Evolutionary conservation across 1,140 invertebrate genomes (phyloP).

Genomic region (Bombus vancouverensis): DNA sequence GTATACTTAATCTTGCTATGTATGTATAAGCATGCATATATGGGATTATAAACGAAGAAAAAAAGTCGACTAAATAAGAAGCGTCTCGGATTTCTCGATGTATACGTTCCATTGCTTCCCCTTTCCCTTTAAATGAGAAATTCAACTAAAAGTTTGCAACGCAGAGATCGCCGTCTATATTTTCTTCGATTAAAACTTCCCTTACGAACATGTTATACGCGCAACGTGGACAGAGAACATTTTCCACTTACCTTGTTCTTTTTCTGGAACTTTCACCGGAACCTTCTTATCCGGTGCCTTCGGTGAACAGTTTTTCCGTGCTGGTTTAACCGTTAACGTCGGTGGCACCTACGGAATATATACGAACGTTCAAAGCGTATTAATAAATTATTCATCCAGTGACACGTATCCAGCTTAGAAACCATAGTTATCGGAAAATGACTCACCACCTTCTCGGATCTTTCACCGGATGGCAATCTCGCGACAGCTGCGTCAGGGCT

Average conservation of each 20-base stretch:
- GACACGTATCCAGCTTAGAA: background rate
- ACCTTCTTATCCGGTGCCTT: conserved; percentile 83
- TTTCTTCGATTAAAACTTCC: background rate
- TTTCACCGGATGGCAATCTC: conserved; percentile 90
- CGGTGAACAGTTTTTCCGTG: conserved; percentile 85
- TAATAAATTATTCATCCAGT: background rate
- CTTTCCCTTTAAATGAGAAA: background rate
- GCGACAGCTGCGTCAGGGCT: conserved; percentile 91
- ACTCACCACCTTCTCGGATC: conserved; percentile 89
- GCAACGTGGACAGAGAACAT: background rate
- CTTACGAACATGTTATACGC: background rate
- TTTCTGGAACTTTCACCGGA: conserved; percentile 74
- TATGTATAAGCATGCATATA: too few species aligned
- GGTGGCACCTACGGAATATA: conserved; percentile 82
- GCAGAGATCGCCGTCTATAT: background rate
- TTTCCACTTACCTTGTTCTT: conserved; percentile 77
- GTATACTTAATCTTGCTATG: background rate
- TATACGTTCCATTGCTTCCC: background rate
- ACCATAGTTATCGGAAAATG: background rate
- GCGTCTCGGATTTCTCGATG: background rate
- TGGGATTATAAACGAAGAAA: background rate
- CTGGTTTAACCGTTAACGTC: conserved; percentile 83
- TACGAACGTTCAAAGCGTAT: background rate
- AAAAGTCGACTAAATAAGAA: background rate
- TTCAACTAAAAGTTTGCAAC: background rate